phyloP scores from a whole-genome alignment of 2,888 invertebrate genomes.

The Polydesmus complanatus region DNA sequence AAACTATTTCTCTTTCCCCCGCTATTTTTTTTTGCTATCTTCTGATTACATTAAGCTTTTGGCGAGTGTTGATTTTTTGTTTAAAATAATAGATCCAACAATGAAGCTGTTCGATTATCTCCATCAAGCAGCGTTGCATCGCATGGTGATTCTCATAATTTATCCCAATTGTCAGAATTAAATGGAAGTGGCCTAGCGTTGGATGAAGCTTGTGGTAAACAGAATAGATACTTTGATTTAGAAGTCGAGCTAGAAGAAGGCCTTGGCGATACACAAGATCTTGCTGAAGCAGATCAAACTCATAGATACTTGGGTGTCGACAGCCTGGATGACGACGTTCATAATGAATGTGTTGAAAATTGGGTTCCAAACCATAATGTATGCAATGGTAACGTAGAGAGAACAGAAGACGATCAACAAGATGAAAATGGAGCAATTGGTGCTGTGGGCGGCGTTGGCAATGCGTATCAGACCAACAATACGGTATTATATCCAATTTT shows the following conservation, averaged over 20 bases:
- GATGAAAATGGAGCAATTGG: slow-evolving; percentile 11
- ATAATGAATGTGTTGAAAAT: slow-evolving; percentile 5
- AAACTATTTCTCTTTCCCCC: too few relatives aligned
- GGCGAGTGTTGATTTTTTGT: background rate
- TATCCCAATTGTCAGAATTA: background rate
- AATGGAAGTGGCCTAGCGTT: background rate
- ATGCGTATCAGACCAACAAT: background rate
- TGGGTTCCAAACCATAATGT: slow-evolving; percentile 3
- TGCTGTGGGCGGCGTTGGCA: slow-evolving; percentile 8
- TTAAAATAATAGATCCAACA: background rate
- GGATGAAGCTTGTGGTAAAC: too few relatives aligned
- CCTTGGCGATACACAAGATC: slow-evolving; percentile 18
- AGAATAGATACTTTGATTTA: slow-evolving; percentile 7
- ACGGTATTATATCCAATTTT: background rate
- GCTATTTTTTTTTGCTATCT: too few relatives aligned
- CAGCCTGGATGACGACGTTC: slow-evolving; percentile 7
- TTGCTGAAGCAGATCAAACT: slow-evolving; percentile 20
- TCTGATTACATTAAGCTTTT: too few relatives aligned
- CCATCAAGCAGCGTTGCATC: background rate
- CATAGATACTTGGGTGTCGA: slow-evolving; percentile 15
- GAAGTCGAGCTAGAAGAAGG: slow-evolving; percentile 18
- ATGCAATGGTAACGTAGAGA: slow-evolving; percentile 10
- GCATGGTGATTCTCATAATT: background rate
- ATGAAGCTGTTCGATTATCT: background rate
- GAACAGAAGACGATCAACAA: slow-evolving; percentile 19